Evolutionary conservation across 2,113 vertebrate species (phyloP), one percentile per base, ranked within the genome.

Genomic region (Vimba vimba): DNA sequence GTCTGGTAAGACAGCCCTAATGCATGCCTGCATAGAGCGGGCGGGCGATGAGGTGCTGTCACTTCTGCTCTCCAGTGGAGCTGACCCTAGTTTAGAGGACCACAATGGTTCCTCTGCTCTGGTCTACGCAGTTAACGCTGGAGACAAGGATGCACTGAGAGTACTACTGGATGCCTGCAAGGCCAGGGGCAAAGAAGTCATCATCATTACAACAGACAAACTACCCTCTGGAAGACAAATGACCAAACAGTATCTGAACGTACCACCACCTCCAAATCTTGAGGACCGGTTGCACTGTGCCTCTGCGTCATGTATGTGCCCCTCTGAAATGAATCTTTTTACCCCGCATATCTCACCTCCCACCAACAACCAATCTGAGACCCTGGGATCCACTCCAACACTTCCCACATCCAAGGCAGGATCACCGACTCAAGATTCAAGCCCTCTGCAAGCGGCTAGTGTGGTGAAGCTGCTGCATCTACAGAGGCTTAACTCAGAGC

Each of bases 51-150:
- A 97, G 33, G 94, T 97, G n/a, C 91, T 97, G 6, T 95, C 95
- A 1, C 92, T 97, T 87, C 94, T 99, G 4, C 90, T 99, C 47
- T 87, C 89, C 80, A 95, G 91, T 0, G 97, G 96, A 2, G 97
- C 97, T 0, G 97, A 98, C 90, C 96, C 96, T 39, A 97, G 96
- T 89, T 90, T 98, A 87, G 96, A 97, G n/a, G 97, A 99, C 87
- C 97, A 95, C 85, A 90, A 92, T 6, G 92, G 94, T 25, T 93
- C 94, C 79, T 98, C 97, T 0, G 97, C 96, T 0, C 93, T 99
- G 10, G 95, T 98, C 52, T 95, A 98, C 4, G 97, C 97, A 0
- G 93, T 99, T 36, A 96, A 97, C 25, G 93, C 96, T 0, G 96
- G 96, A 4, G 96, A 98, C 80, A 96, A 91, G 69, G 95, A 96